Evolutionary conservation across 1,140 invertebrate species (phyloP).

Genomic region (Meloidogyne hapla): DNA sequence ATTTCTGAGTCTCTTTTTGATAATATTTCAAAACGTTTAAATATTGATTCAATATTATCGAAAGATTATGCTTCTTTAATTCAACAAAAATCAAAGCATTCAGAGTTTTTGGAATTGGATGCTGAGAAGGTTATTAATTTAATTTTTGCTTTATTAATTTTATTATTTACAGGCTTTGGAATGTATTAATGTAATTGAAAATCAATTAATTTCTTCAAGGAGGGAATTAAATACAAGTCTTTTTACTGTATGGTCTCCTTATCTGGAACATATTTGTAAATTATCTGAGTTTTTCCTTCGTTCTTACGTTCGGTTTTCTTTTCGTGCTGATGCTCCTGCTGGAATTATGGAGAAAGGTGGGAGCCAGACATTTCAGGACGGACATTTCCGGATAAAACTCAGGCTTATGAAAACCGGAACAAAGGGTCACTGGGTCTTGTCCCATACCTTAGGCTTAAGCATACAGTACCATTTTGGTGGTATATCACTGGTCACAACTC

Average conservation of each 20-base stretch:
- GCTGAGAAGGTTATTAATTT: slow-evolving; percentile 17
- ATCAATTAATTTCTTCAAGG: slow-evolving; percentile 39
- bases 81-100: neutral
- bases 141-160: slow-evolving; percentile 7
- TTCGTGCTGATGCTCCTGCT: slow-evolving; percentile 31
- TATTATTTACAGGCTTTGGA: slow-evolving; percentile 32
- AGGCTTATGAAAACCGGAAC: no score
- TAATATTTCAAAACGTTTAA: slow-evolving; percentile 24
- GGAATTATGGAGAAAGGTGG: slow-evolving; percentile 42
- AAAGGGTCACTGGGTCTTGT: no score
- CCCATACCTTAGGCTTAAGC: no score
- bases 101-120: neutral
- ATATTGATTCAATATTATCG: slow-evolving; percentile 22
- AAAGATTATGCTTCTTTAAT: neutral
- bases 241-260: slow-evolving; percentile 43
- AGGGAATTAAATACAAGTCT: slow-evolving; percentile 37
- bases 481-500: no score
- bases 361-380: no score
- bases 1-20: slow-evolving; percentile 34
- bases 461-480: no score
- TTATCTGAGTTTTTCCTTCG: slow-evolving; percentile 46
- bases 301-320: slow-evolving; percentile 26
- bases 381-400: no score
- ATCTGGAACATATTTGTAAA: slow-evolving; percentile 34
- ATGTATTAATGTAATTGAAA: slow-evolving; percentile 35